Base-by-base conservation (phyloP, 2,797 vertebrate genomes). In the Alosa sapidissima region DNA sequence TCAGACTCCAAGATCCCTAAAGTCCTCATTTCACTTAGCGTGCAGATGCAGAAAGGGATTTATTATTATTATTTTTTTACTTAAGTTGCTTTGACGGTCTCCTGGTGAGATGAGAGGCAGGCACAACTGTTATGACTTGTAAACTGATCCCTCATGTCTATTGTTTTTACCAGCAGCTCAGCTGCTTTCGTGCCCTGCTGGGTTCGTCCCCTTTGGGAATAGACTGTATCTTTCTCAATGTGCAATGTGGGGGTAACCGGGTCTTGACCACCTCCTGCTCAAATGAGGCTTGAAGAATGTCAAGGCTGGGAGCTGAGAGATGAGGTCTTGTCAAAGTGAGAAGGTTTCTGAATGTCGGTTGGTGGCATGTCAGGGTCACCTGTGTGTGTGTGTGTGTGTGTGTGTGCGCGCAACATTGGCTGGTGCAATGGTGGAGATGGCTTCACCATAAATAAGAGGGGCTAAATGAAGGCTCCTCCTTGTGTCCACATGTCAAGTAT, bases 81-180 rank as follows among this genome's bases (percentile, higher is more conserved):
- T 47, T 45, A 47, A 78, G 41, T 78, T 78, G 36, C 41, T 41
- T 45, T 78, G 72, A 36, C 33, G 11, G 41, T 45, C 41, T 78
- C 72, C 72, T 78, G 28, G 41, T 6, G 24, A 24, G 81, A 82
- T 82, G 72, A 78, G 36, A 21, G 72, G 72, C 72, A 45, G 72
- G 72, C 41, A 45, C 72, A 78, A 78, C 36, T 78, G 72, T 78
- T 78, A 21, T 47, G 72, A 45, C 72, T 78, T 78, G 72, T 78
- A 78, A 78, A 78, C 72, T 10, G 72, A 78, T 78, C 72, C 19
- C 72, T 47, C 72, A 7, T 78, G 72, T 78, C 72, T 78, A 78
- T 78, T 78, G 72, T 78, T 78, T 82, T 82, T 82, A 78, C 16
- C 72, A 78, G 72, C 5, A 21, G 72, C 72, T 47, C 72, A 78